Evolutionary conservation across 2,888 invertebrate genomes (phyloP), one percentile per base, ranked within the genome.

Genomic region (Anorthoa munda): DNA sequence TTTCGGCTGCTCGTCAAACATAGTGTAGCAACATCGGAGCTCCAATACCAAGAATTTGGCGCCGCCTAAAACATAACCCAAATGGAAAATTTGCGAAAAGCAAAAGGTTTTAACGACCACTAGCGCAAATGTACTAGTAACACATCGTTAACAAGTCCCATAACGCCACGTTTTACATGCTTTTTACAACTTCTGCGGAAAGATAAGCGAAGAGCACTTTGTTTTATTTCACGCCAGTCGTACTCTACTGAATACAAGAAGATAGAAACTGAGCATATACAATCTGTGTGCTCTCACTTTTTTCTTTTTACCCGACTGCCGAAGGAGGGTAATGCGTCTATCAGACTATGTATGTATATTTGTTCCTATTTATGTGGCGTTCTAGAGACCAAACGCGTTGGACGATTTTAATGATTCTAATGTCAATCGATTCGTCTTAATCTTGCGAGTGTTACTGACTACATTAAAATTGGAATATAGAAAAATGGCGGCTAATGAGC

Each of bases 111-210:
- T 71, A 66, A 85, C 69, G 65, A 60, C 67, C 51, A 15, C 50
- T 72, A 56, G 46, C 63, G 55, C 56, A 65, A 67, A 66, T 74
- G 46, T 67, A 70, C 50, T 67, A 64, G 64, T 66, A 67, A 65
- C 63, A 53, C 60, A 66, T 63, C 63, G 53, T 73, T 77, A 60
- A 61, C 65, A 63, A 72, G 58, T 48, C 59, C 46, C 75, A 64
- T 56, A 79, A 76, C 64, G 66, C 66, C 66, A 50, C 23, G 75
- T 72, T 84, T 82, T 55, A 82, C 53, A 26, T 66, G 64, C 26
- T 59, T 75, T 70, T 85, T 67, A 70, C 72, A 71, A 77, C 71
- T 79, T 71, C 69, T 76, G 79, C 51, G 63, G 65, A 71, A 71
- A 68, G 51, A 71, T 72, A 64, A 73, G 48, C 46, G 31, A 50